phyloP scores from a whole-genome alignment of 2,888 invertebrate genomes.

The Andrena fulva region DNA sequence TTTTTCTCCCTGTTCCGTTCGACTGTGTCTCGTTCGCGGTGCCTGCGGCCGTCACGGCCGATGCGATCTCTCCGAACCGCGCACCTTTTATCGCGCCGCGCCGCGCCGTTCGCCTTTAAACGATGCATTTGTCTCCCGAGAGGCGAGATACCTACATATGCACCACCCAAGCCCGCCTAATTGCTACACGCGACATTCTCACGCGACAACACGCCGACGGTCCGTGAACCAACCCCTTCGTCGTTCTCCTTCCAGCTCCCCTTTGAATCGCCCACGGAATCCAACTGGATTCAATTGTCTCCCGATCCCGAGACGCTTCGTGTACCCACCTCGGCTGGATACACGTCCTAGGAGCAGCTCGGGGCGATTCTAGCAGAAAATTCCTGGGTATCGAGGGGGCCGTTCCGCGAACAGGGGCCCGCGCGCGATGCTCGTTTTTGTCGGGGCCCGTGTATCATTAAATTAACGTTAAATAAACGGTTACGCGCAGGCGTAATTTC shows the following conservation, averaged over 20 bases:
- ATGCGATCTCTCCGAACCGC: conserved; percentile 43
- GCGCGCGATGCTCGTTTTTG: conserved; percentile 50
- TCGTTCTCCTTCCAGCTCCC: background rate
- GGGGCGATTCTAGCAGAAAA: conserved; percentile 28
- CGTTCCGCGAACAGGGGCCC: conserved; percentile 72
- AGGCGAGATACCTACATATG: background rate
- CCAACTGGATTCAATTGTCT: conserved; percentile 1
- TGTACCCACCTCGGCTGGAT: background rate
- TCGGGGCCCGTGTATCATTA: conserved; percentile 77
- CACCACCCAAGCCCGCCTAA: background rate
- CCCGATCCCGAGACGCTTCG: background rate
- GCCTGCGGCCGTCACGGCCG: conserved; percentile 49
- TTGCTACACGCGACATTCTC: background rate
- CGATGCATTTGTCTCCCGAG: conserved; percentile 25
- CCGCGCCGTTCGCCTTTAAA: conserved; percentile 15
- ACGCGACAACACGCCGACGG: background rate
- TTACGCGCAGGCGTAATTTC: conserved; percentile 79
- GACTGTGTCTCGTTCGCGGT: conserved; percentile 31
- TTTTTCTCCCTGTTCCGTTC: conserved; percentile 20
- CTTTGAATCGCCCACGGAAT: background rate
- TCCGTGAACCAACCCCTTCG: background rate
- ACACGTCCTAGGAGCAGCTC: conserved; percentile 2
- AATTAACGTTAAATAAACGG: conserved; percentile 81
- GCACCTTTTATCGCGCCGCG: conserved; percentile 39
- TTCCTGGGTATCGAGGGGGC: conserved; percentile 52